These are phyloP conservation scores for Carassius auratus DNA, from an alignment of 2,113 vertebrate species.

Conservation along the genomic window DNA sequence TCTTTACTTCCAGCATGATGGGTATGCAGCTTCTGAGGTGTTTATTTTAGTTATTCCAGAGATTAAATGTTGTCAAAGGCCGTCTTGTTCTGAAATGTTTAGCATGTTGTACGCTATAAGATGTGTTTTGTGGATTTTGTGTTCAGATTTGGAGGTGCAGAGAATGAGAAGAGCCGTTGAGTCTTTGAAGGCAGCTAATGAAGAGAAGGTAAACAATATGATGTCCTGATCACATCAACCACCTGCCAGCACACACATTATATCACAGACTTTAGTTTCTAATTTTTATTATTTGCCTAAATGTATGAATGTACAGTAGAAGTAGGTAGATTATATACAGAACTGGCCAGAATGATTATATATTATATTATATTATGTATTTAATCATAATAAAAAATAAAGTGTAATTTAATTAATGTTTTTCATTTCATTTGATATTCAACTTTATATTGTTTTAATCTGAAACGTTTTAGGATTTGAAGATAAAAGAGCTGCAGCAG, in stretches of 20 bases:
- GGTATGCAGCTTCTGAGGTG: not conserved
- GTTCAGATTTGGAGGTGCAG: conserved; percentile 82
- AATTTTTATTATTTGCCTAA: not conserved
- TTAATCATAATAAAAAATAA: no score
- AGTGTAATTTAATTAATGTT: no score
- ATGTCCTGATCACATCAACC: not conserved
- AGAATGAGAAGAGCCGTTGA: conserved; percentile 70
- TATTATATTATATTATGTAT: no score
- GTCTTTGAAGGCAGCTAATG: conserved; percentile 65
- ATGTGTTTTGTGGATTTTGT: not conserved
- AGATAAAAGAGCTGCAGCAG: conserved; percentile 91
- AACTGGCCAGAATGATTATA: no score
- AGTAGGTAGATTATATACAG: not conserved
- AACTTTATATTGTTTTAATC: not conserved
- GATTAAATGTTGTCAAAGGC: not conserved
- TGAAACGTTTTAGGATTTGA: conserved; percentile 79
- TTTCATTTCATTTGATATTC: not conserved
- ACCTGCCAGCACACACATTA: not conserved
- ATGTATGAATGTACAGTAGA: not conserved
- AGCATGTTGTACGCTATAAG: not conserved
- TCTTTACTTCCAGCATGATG: not conserved
- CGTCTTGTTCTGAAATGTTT: not conserved
- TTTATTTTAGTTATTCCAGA: not conserved
- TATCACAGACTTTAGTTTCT: not conserved
- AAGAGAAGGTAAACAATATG: conserved; percentile 71